These are phyloP conservation scores for Crypturellus tataupa DNA, from an alignment of 2,797 vertebrate genomes.

Conservation along the genomic window DNA sequence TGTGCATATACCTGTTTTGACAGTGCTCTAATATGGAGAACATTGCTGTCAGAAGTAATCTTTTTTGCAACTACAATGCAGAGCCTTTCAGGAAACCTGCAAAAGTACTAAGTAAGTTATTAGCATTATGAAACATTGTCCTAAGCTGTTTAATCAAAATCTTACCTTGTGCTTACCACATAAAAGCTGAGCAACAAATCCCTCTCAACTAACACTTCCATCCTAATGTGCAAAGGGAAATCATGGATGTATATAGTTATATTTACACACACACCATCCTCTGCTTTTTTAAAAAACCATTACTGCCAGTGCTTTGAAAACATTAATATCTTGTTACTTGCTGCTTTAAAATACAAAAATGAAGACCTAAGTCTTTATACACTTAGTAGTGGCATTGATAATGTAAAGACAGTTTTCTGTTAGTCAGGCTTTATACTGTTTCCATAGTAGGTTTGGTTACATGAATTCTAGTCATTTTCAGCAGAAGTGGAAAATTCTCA, in stretches of 20 bases:
- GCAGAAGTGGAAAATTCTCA: background rate
- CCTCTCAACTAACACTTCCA: background rate
- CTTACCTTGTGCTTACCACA: background rate
- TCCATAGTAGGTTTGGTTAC: conserved; percentile 23
- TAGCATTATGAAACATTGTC: background rate
- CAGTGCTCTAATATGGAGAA: conserved; percentile 22
- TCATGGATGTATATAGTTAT: background rate
- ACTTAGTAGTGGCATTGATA: background rate
- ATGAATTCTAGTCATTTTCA: conserved; percentile 32
- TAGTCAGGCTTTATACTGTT: background rate
- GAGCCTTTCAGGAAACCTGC: background rate
- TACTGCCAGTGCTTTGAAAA: background rate
- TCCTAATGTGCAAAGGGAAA: background rate
- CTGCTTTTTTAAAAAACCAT: conserved; percentile 22
- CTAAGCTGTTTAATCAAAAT: conserved; percentile 16
- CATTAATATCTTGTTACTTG: conserved; percentile 31
- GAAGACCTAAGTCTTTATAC: background rate
- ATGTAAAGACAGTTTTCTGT: background rate
- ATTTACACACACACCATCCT: background rate
- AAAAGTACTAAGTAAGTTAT: conserved; percentile 3
- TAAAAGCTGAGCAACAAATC: background rate
- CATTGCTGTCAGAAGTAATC: conserved; percentile 12
- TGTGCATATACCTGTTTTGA: conserved; percentile 1
- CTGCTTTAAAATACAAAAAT: conserved; percentile 10
- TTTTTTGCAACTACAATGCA: background rate